These are phyloP conservation scores for Scrobipalpa costella DNA, from an alignment of 2,888 invertebrate species.

Conservation along the genomic window DNA sequence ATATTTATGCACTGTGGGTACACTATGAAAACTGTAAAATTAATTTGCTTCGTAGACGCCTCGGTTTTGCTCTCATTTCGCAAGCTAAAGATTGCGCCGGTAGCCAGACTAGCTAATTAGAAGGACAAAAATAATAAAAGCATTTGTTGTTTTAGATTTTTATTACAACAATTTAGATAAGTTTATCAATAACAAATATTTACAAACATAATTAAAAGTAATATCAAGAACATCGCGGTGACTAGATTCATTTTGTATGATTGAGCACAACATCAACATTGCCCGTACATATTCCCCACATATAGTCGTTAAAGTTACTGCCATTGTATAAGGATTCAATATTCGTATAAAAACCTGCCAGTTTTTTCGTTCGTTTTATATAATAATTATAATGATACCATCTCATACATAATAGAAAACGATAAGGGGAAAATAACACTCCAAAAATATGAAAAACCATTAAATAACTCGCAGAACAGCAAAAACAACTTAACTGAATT, in stretches of 20 bases:
- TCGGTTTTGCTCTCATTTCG: no score
- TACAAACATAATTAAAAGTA: conserved; percentile 44
- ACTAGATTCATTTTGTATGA: conserved; percentile 68
- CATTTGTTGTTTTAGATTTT: conserved; percentile 31
- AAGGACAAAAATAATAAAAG: conserved; percentile 31
- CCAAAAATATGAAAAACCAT: conserved; percentile 42
- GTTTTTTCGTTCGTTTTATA: conserved; percentile 51
- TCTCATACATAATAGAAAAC: conserved; percentile 41
- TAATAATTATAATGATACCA: conserved; percentile 57
- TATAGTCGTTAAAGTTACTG: conserved; percentile 46
- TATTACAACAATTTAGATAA: conserved; percentile 40
- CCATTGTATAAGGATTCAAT: conserved; percentile 42
- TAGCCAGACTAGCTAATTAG: background rate
- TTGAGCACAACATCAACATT: conserved; percentile 53
- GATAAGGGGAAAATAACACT: conserved; percentile 51
- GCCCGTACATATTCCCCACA: conserved; percentile 52
- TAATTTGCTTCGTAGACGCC: no score
- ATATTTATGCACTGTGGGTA: no score
- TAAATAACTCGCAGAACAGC: conserved; percentile 25
- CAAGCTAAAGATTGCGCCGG: no score
- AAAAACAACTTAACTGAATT: conserved; percentile 29
- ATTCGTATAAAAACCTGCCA: conserved; percentile 42
- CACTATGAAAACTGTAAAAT: no score
- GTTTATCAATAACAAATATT: conserved; percentile 44
- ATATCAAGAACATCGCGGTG: conserved; percentile 44